Conservation (phyloP, 1,140 invertebrate species). For the Ceratitis capitata region DNA sequence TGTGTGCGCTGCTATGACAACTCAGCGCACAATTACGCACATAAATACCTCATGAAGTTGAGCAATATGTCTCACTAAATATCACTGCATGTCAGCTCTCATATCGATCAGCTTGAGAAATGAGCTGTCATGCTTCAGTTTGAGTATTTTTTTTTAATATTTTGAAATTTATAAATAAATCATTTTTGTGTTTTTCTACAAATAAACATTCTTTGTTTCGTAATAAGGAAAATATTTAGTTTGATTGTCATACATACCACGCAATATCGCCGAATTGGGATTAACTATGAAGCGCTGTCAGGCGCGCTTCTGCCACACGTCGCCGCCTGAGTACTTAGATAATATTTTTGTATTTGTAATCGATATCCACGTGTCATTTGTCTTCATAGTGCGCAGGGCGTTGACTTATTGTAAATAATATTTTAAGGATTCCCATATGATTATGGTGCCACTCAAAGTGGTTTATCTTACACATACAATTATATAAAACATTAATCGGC, state of each 20-base stretch:
- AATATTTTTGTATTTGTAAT: background rate
- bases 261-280: no score
- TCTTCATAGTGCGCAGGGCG: background rate
- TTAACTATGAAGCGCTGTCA: background rate
- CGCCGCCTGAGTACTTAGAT: background rate
- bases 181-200: background rate
- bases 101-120: constrained; percentile 30
- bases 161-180: constrained; percentile 22
- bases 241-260: no score
- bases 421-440: background rate
- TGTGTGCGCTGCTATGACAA: background rate
- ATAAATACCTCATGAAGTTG: no score
- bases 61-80: background rate
- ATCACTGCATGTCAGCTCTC: background rate
- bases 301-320: background rate
- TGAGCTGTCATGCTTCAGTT: constrained; percentile 17
- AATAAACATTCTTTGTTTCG: background rate
- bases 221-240: background rate
- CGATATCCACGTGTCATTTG: background rate
- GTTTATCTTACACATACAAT: background rate
- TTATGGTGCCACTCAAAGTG: background rate
- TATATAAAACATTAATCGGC: background rate
- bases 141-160: constrained; percentile 5
- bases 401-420: background rate
- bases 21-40: background rate